Evolutionary conservation across 2,113 vertebrate genomes (phyloP), one percentile per base, ranked within the genome.

Genomic region (Thermophis baileyi): DNA sequence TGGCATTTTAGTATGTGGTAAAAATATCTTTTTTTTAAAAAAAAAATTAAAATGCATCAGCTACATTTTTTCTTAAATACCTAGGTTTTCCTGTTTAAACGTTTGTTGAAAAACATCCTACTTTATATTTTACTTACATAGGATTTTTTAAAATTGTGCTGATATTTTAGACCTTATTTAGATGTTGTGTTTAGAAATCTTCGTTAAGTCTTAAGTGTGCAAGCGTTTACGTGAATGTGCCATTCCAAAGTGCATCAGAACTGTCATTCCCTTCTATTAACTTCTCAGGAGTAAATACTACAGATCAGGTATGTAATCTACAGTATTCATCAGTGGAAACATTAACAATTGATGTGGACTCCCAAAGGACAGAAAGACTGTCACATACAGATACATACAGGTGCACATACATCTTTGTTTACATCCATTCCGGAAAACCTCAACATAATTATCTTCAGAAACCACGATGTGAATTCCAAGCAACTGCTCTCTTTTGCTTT

Each of bases 171-270:
- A 95, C 94, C 94, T 96, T 97, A 95, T 96, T 94, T 97, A 96
- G 96, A 95, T 90, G 96, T 97, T 93, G 94, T 97, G 96, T 97
- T 97, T 98, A 97, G 97, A 97, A 97, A 97, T 96, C 97, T 96
- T 98, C 97, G 97, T 93, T 97, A 98, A 98, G 98, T 99, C 98
- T 98, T 99, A 99, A 98, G 97, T 98, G 96, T 98, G 97, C 97
- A 97, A 98, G 97, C 95, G 98, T 98, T 98, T 97, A 98, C 97
- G 97, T 97, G 96, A 98, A 96, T 98, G 97, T 98, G 98, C 98
- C 98, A 98, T 98, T 98, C 98, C 98, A 98, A 97, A 98, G 97
- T 98, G 98, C 98, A 97, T 98, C 97, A 96, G 96, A 97, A 98
- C 97, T 98, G 98, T 98, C 97, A 98, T 98, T 98, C 98, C 98